Evolutionary conservation across 1,140 invertebrate species (phyloP), one percentile per base, ranked within the genome.

Genomic region (Drosophila quadrilineata): DNA sequence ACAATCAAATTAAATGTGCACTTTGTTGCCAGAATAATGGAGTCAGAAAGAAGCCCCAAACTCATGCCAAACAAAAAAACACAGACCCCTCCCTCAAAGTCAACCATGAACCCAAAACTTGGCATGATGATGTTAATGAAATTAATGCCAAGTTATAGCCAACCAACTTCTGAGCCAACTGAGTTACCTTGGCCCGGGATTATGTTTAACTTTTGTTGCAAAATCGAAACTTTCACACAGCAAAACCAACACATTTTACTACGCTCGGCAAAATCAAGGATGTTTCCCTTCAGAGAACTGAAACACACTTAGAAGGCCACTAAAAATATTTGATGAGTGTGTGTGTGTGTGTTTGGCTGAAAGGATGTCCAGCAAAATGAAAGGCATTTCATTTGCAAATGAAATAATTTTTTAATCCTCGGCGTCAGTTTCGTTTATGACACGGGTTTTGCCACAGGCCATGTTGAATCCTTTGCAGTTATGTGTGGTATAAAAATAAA

Each of bases 381-480:
- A 60, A 57, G 29, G 35, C 56, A 71, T 71, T 63, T 65, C 36
- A 58, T 67, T 14, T 67, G 4, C 33, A 45, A 22, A 69, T 69
- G 64, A 62, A 64, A 54, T 72, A 57, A 82, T 72, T 72, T 82
- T 82, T 76, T 56, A 76, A 79, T 58, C 56, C 53, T 31, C n/a
- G 17, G 12, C 52, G 46, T 28, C 40, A 33, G 35, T 31, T 14
- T n/a, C 3, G 10, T 45, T 53, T 41, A 14, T 58, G 38, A 53
- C 38, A 49, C 38, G 64, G 58, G 66, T 67, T 35, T 58, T 21
- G 22, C 3, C 28, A 17, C 21, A 43, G 6, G 14, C 21, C 33
- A 17, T n/a, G n/a, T n/a, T n/a, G n/a, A n/a, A n/a, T n/a, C n/a
- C n/a, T n/a, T n/a, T n/a, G n/a, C n/a, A n/a, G n/a, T n/a, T n/a